A percentile compares a stretch with the other conserved stretches of the same genome.
phyloP scores from a whole-genome alignment of 2,888 invertebrate genomes.

The Agrochola litura region DNA sequence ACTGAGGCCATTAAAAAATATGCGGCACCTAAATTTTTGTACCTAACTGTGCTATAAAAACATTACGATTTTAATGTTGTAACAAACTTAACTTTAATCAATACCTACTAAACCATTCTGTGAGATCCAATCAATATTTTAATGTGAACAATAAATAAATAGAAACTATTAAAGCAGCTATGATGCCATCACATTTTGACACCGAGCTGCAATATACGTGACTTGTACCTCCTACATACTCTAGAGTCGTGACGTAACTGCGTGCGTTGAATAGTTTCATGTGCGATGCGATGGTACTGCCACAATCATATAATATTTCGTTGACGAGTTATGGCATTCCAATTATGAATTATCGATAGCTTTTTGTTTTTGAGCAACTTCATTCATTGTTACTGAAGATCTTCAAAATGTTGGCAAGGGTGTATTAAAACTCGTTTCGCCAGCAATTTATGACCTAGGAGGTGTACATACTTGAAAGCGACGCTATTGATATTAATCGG shows the following conservation, averaged over 20 bases:
- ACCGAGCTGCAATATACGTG: constrained; percentile 44
- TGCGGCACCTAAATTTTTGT: too few species aligned
- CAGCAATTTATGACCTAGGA: background rate
- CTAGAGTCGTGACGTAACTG: constrained; percentile 46
- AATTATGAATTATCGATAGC: background rate
- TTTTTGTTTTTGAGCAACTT: background rate
- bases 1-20: background rate
- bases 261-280: constrained; percentile 43
- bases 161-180: constrained; percentile 16
- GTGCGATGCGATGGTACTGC: constrained; percentile 12
- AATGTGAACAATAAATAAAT: constrained; percentile 37
- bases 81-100: constrained; percentile 20
- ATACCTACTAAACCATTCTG: constrained; percentile 27
- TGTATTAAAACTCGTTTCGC: background rate
- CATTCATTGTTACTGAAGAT: too few species aligned
- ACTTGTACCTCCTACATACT: constrained; percentile 31
- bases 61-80: background rate
- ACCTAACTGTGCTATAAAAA: background rate
- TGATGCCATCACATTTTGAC: constrained; percentile 52
- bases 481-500: background rate
- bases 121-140: constrained; percentile 35
- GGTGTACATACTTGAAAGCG: too few species aligned
- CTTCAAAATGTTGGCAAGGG: background rate
- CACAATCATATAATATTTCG: constrained; percentile 20
- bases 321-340: constrained; percentile 21